Evolutionary conservation across 2,113 vertebrate genomes (phyloP), one percentile per base, ranked within the genome.

Genomic region (Hydrolagus affinis): DNA sequence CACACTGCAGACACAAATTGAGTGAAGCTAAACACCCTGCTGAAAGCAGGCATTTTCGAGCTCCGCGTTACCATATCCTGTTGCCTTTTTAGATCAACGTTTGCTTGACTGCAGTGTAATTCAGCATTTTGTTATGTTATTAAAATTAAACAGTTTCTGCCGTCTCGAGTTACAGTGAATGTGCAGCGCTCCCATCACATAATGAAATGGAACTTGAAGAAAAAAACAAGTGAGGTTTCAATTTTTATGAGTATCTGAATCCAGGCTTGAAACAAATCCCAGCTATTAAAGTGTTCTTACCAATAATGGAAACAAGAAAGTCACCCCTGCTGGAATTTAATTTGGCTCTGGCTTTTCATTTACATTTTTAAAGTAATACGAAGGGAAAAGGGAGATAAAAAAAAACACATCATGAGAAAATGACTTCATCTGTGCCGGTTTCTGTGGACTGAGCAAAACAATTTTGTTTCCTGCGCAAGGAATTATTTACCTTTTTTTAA

Each of bases 301-400:
- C 78, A 83, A 83, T 68, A 83, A 68, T 66, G 62, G 25, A 83
- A 83, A 21, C 25, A 66, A 21, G 59, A 80, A 80, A 62, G 77
- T 28, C 60, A 19, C 19, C 17, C 78, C 62, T 83, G 78, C 25
- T 83, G 77, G 77, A 83, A 83, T 83, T 66, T 83, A 83, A 83
- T 83, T 83, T 83, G 78, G 78, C 78, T 66, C 25, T 11, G 60
- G 66, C 66, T 68, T 83, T 66, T 64, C 25, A 83, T 28, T 83
- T 75, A 75, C 21, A 57, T 75, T 56, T 75, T 75, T 21, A 75
- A 75, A 75, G 30, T 56, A 75, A 17, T 66, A 62, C 78, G 30
- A 66, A 83, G 59, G 78, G 32, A 28, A 15, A 32, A 83, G 78
- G 60, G 44, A 44, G 44, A 83, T 66, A 32, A 83, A 83, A 83